Base-by-base conservation (phyloP, 2,113 vertebrate genomes). In the Scalopus aquaticus region DNA sequence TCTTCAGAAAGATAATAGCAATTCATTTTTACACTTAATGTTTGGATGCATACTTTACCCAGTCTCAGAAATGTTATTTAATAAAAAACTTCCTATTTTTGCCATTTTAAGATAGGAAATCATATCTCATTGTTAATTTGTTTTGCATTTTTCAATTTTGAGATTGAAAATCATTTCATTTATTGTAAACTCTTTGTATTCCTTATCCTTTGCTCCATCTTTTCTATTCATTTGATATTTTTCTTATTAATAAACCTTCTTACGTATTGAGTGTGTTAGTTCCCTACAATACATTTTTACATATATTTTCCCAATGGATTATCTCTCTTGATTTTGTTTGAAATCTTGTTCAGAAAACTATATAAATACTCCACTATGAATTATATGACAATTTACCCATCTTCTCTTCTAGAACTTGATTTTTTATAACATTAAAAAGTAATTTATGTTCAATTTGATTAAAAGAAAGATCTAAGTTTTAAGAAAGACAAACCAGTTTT, bases 381-480 rank as follows among this genome's bases (percentile, higher is more conserved):
- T 82, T 51, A 69, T 46, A n/a, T 83, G 67, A 74, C 0, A 62
- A 88, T 77, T 94, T 44, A 69, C 12, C 5, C 54, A 28, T 44
- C 4, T 54, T 81, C 17, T 60, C 8, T 90, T 81, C 20, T 54
- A 83, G 20, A 94, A 83, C 2, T 69, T 89, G 80, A 67, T 51
- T 89, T 91, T 95, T 69, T 88, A 74, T 79, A 88, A 19, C 9
- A 73, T 91, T 95, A 77, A 74, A 93, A 11, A 73, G 6, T 49
- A 67, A 78, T 42, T 62, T 62, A 91, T 76, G 4, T 81, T 7
- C 1, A 93, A 69, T 86, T 95, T 91, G 15, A 76, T 30, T 58
- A 67, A 64, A 22, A 42, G 54, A 82, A 12, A 62, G 15, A 44
- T 70, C 58, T 65, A 93, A 60, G 6, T 95, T 81, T 88, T 94